phyloP scores from a whole-genome alignment of 2,888 invertebrate genomes.

The Stenichneumon culpator region DNA sequence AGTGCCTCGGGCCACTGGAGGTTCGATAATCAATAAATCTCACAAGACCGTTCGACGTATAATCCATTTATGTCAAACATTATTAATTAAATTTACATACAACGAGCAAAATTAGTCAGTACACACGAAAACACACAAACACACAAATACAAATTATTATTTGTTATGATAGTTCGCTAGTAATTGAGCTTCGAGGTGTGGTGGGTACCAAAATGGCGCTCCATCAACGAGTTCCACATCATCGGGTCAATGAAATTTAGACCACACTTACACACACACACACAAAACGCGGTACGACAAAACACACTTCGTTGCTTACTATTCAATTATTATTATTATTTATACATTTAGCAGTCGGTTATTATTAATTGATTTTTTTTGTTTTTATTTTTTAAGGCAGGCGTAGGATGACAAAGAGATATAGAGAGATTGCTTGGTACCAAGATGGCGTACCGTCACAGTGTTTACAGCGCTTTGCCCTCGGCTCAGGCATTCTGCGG shows the following conservation, averaged over 20 bases:
- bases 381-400: slow-evolving; percentile 18
- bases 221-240: slow-evolving; percentile 39
- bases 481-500: slow-evolving; percentile 89
- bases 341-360: slow-evolving; percentile 4
- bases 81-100: slow-evolving; percentile 52
- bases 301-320: slow-evolving; percentile 48
- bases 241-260: slow-evolving; percentile 38
- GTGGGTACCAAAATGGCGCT: slow-evolving; percentile 43
- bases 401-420: slow-evolving; percentile 5
- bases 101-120: slow-evolving; percentile 55
- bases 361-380: slow-evolving; percentile 45
- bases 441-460: slow-evolving; percentile 91
- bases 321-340: slow-evolving; percentile 50
- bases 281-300: slow-evolving; percentile 56
- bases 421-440: slow-evolving; percentile 42
- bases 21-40: slow-evolving; percentile 10
- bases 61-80: slow-evolving; percentile 50
- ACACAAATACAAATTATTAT: slow-evolving; percentile 48
- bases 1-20: background rate
- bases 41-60: slow-evolving; percentile 24
- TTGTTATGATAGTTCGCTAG: slow-evolving; percentile 58
- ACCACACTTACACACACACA: slow-evolving; percentile 35
- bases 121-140: slow-evolving; percentile 45
- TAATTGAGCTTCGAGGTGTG: slow-evolving; percentile 36
- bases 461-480: slow-evolving; percentile 96